These are phyloP conservation scores for Parotia lawesii DNA, from an alignment of 2,113 vertebrate species.

Conservation along the genomic window DNA sequence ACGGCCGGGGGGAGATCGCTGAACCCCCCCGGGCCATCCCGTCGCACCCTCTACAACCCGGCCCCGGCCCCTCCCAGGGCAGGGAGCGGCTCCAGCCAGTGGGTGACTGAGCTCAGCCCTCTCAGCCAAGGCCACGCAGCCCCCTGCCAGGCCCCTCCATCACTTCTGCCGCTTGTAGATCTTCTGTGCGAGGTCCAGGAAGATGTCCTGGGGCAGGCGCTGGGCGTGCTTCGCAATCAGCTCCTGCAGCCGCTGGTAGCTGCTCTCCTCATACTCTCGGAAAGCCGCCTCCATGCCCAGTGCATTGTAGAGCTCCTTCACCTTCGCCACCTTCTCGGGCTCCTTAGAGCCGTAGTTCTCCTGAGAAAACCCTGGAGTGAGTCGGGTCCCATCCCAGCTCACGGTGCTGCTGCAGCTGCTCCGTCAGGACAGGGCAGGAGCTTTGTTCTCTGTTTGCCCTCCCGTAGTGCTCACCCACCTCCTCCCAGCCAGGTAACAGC, in stretches of 20 bases:
- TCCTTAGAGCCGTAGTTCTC: slow-evolving; percentile 85
- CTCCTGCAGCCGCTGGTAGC: slow-evolving; percentile 78
- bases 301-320: slow-evolving; percentile 83
- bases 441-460: no score
- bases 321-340: slow-evolving; percentile 77
- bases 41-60: rapidly evolving
- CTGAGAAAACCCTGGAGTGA: background rate
- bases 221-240: slow-evolving; percentile 74
- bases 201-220: slow-evolving; percentile 78
- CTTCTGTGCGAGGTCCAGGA: slow-evolving; percentile 82
- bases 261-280: slow-evolving; percentile 81
- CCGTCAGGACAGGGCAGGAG: rapidly evolving
- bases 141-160: background rate
- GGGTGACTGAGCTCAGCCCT: rapidly evolving
- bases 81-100: background rate
- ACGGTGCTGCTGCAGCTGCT: rapidly evolving
- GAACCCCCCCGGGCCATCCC: background rate
- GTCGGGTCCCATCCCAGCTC: background rate
- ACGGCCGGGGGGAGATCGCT: no score
- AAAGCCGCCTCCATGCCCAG: slow-evolving; percentile 77
- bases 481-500: background rate
- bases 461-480: rapidly evolving
- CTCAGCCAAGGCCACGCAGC: background rate
- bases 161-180: slow-evolving; percentile 92
- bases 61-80: background rate